Conservation (phyloP, 2,797 vertebrate genomes). For the Pseudomugil gertrudae region DNA sequence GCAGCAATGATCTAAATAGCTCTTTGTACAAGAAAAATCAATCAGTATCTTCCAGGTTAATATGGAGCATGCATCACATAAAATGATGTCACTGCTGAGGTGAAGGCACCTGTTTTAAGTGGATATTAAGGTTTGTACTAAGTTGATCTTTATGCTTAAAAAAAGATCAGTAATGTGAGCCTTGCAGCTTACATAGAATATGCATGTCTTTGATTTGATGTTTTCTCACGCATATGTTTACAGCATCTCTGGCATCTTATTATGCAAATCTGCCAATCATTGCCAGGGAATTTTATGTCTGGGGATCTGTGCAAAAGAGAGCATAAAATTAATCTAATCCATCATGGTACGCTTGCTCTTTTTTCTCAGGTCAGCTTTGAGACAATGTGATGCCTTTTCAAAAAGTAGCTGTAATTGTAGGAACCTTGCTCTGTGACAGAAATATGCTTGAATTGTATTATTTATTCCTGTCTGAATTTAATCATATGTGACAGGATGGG, state of each 20-base stretch:
- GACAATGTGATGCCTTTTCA: background rate
- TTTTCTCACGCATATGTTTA: background rate
- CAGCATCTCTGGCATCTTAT: background rate
- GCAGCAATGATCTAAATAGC: background rate
- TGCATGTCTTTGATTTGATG: background rate
- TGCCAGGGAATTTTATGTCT: slow-evolving; percentile 32
- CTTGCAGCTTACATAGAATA: background rate
- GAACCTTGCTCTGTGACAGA: background rate
- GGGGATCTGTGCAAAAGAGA: slow-evolving; percentile 27
- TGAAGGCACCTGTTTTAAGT: background rate
- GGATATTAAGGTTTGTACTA: too few relatives aligned
- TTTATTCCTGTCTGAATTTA: background rate
- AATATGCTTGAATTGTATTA: background rate
- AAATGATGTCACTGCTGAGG: background rate
- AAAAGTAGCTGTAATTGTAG: background rate
- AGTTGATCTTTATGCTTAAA: background rate
- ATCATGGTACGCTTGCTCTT: slow-evolving; percentile 8
- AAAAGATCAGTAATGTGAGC: background rate
- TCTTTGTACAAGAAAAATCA: slow-evolving; percentile 24
- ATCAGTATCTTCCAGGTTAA: slow-evolving; percentile 38
- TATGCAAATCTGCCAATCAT: background rate
- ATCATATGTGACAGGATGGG: background rate
- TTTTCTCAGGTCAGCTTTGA: background rate
- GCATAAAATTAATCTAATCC: slow-evolving; percentile 55
- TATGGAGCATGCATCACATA: slow-evolving; percentile 16